Conservation (phyloP, 2,113 vertebrate species). For the Picathartes gymnocephalus region DNA sequence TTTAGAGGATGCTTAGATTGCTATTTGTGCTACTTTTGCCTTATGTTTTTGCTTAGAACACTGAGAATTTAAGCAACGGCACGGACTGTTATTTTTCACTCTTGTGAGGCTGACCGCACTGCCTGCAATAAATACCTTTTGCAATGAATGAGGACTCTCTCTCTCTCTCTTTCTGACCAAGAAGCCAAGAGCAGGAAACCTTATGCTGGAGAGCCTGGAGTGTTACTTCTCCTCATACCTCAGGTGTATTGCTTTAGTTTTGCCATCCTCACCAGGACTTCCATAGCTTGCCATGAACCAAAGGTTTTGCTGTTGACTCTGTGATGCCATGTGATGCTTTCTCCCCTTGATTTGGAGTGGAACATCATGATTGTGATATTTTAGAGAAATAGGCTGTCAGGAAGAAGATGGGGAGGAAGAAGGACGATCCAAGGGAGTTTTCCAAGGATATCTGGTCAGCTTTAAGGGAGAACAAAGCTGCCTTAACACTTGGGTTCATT, state of each 20-base stretch:
- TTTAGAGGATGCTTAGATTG: no score
- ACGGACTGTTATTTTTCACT: no score
- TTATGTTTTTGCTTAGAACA: no score
- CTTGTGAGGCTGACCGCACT: no score
- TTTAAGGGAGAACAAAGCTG: slow-evolving; percentile 16
- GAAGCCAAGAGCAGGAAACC: no score
- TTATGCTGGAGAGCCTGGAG: neutral
- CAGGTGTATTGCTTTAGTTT: neutral
- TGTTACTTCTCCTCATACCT: neutral
- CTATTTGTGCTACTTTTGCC: no score
- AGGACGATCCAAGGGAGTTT: neutral
- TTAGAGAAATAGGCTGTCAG: neutral
- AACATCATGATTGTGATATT: neutral
- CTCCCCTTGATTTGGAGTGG: neutral
- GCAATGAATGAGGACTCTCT: no score
- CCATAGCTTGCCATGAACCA: neutral
- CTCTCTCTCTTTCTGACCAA: no score
- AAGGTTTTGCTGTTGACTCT: neutral
- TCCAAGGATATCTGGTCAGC: neutral
- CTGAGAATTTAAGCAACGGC: no score
- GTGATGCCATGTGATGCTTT: neutral
- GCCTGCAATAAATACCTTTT: no score
- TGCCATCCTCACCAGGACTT: neutral
- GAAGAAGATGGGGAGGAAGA: neutral
- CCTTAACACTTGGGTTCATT: neutral